A percentile compares a stretch with the other conserved stretches of the same genome.
These are phyloP conservation scores for Acanthosepion lycidas DNA, from an alignment of 2,888 invertebrate species.

Conservation along the genomic window DNA sequence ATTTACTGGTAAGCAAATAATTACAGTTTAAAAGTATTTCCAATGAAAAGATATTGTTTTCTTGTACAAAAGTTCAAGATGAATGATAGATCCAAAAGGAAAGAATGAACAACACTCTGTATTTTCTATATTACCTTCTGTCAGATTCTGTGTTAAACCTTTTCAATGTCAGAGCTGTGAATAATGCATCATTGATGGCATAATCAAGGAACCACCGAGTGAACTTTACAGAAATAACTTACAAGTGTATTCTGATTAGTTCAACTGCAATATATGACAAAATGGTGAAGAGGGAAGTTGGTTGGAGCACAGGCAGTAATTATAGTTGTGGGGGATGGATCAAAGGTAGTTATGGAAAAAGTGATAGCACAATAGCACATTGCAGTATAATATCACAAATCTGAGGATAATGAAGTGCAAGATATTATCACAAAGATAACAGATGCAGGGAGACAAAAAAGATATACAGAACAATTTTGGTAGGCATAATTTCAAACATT, in stretches of 20 bases:
- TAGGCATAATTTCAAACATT: neutral
- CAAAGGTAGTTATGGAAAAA: neutral
- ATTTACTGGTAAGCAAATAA: neutral
- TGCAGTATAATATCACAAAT: neutral
- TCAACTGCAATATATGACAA: neutral
- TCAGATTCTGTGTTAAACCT: neutral
- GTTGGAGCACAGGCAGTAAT: neutral
- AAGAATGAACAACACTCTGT: neutral
- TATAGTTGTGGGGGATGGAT: neutral
- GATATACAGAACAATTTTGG: neutral
- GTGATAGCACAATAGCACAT: neutral
- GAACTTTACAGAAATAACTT: slow-evolving; percentile 6
- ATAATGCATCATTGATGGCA: neutral
- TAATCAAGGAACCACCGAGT: slow-evolving; percentile 9
- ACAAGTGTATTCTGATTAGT: neutral
- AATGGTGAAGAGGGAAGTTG: neutral
- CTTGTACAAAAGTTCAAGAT: neutral
- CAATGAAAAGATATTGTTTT: neutral
- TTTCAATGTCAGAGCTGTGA: neutral
- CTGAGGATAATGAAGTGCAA: slow-evolving; percentile 23
- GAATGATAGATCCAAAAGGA: neutral
- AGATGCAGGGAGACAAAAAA: neutral
- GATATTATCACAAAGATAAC: slow-evolving; percentile 6
- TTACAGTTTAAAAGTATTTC: neutral
- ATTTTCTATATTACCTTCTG: neutral